Base-by-base conservation (phyloP, 92 coral and sea anemone species). In the Phenganax stokvisi region DNA sequence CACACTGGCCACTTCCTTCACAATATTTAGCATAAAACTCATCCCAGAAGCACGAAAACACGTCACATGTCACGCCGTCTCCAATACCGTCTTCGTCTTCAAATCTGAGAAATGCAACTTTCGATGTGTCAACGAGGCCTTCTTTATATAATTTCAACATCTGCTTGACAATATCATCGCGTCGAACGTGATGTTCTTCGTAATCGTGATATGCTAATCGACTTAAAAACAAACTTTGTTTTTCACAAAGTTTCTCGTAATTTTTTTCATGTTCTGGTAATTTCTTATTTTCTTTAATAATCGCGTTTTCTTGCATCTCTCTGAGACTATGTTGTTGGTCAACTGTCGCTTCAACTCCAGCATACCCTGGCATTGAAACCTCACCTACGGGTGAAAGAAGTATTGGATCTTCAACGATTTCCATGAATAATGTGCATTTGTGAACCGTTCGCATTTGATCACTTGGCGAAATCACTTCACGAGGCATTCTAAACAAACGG, bases 21-120 rank as follows among this genome's bases (percentile, higher is more conserved):
- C 90, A 87, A 79, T 89, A 85, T 47, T 80, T 85, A n/a, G 87
- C 78, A 16, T 81, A 81, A 71, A 74, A 87, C 65, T 72, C 75
- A 64, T 87, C 88, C 89, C 89, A 86, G 57, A 89, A 89, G 37
- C 77, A 86, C 54, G 89, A 85, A 55, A 79, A 89, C 54, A 87
- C 90, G 57, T 89, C 88, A 65, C 88, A 84, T 28, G 82, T 74
- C 54, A 89, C 89, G 28, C 89, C 92, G n/a, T 86, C 81, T 29
- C 87, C 89, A 63, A 66, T 79, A 70, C 84, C 89, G 51, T 79
- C 85, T 71, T 89, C 89, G 56, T 63, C 87, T 58, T 85, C 72
- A 58, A 89, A 86, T 29, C 51, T 51, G 74, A 88, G 52, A 25
- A 64, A 20, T 13, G 83, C 80, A 20, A 72, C 76, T 44, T 54